These are phyloP conservation scores for Pardalotus punctatus DNA, from an alignment of 2,113 vertebrate species.

Conservation along the genomic window DNA sequence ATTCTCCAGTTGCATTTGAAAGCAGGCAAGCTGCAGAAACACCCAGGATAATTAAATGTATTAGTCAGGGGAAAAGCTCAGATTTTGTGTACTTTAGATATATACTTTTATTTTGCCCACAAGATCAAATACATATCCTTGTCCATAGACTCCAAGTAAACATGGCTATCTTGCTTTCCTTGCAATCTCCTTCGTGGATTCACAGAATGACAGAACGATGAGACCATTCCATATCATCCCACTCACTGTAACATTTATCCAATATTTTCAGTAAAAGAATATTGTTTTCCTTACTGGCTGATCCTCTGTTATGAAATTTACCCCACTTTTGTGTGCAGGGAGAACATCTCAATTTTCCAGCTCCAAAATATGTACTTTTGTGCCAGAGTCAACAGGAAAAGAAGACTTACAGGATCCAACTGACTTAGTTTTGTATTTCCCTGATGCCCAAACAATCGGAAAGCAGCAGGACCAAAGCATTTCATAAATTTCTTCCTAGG, in stretches of 20 bases:
- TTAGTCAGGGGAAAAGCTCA: not conserved
- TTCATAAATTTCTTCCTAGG: constrained; percentile 64
- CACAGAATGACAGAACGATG: not conserved
- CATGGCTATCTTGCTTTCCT: not conserved
- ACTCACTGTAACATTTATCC: not conserved
- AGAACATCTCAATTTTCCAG: constrained; percentile 29
- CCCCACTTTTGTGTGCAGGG: not conserved
- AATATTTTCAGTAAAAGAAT: not conserved
- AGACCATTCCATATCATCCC: not conserved
- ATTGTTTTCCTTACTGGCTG: not conserved
- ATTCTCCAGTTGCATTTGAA: not conserved
- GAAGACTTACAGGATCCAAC: constrained; percentile 1
- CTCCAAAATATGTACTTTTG: not conserved
- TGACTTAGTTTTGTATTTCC: constrained; percentile 50
- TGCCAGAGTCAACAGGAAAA: constrained; percentile 62
- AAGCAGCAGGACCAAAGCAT: constrained; percentile 44
- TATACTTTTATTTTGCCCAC: not conserved
- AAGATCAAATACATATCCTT: not conserved
- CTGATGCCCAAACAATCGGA: constrained; percentile 30
- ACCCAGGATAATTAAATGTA: not conserved
- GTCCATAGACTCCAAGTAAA: not conserved
- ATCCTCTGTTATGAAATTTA: constrained; percentile 35
- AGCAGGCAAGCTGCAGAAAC: not conserved
- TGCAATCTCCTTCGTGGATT: not conserved
- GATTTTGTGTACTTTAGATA: not conserved